Evolutionary conservation across 2,113 vertebrate genomes (phyloP), one percentile per base, ranked within the genome.

Genomic region (Propithecus coquereli): DNA sequence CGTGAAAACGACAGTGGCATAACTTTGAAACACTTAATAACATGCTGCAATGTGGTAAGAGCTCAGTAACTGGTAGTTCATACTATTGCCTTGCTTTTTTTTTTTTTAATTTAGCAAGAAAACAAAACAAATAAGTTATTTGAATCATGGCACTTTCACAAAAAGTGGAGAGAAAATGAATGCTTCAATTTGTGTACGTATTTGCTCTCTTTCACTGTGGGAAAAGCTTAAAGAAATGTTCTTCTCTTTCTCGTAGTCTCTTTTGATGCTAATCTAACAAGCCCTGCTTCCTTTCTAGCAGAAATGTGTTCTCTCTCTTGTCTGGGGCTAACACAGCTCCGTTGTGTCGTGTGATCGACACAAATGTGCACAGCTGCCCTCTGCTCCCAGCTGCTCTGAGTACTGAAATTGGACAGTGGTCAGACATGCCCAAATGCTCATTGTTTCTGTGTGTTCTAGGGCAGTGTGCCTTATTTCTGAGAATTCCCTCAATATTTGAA

Each of bases 331-430:
- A 47, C 0, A 4, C 16, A 43, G 13, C 47, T 66, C 76, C 47
- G 17, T 16, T 22, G 22, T 27, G 6, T 45, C 14, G 2, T 9
- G 2, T 70, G 57, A 47, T 1, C 5, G 77, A 43, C 6, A 4
- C 0, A 1, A 18, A 30, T 2, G 6, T 7, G 16, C 47, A 5
- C 4, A 18, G 34, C 11, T 6, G 13, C 32, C 16, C 27, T 32
- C 3, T 9, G 4, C 65, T 37, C 3, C 12, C 3, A 2, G 83
- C 8, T 25, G 34, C 11, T 32, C 11, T 47, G 47, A 63, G 61
- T 1, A n/a, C 27, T 40, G 70, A 50, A 43, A 34, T 0, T 10
- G 8, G 30, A 40, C 20, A 16, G 3, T 32, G 13, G 79, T 22
- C 25, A 30, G 27, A 8, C 1, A 3, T 45, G 52, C 10, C 14